Evolutionary conservation across 2,888 invertebrate species (phyloP).

Genomic region (Sesamia inferens): DNA sequence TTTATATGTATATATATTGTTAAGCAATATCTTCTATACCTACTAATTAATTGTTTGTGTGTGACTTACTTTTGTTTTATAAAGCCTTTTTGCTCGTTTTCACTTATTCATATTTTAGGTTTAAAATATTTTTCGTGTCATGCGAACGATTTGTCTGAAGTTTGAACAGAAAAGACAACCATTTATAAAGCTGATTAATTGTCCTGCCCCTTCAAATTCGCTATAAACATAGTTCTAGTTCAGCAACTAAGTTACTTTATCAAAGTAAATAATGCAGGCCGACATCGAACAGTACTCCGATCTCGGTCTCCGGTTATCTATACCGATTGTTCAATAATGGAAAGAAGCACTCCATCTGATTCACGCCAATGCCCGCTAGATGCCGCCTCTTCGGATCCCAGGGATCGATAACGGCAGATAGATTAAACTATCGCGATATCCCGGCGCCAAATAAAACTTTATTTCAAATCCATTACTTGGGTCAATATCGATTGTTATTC

Average conservation of each 20-base stretch:
- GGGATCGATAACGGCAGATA: slow-evolving; percentile 62
- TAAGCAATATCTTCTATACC: background rate
- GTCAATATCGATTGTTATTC: slow-evolving; percentile 54
- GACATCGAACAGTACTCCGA: slow-evolving; percentile 56
- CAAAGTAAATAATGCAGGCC: slow-evolving; percentile 54
- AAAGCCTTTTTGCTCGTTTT: background rate
- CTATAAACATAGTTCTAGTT: slow-evolving; percentile 45
- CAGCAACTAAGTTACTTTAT: slow-evolving; percentile 56
- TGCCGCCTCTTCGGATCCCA: slow-evolving; percentile 65
- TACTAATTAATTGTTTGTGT: no score
- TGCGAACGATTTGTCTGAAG: slow-evolving; percentile 40
- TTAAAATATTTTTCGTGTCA: slow-evolving; percentile 6
- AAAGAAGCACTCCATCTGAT: slow-evolving; percentile 66
- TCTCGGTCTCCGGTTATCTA: slow-evolving; percentile 59
- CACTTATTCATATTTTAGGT: slow-evolving; percentile 8
- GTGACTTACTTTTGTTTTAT: no score
- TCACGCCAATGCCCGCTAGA: slow-evolving; percentile 63
- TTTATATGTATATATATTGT: background rate
- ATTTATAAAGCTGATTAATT: slow-evolving; percentile 58
- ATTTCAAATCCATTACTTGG: slow-evolving; percentile 59
- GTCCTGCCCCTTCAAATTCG: slow-evolving; percentile 45
- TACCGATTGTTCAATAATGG: slow-evolving; percentile 67
- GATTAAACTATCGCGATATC: slow-evolving; percentile 59
- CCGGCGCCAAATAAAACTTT: slow-evolving; percentile 63
- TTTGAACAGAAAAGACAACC: slow-evolving; percentile 33